Conservation (phyloP, 2,797 vertebrate genomes). For the Crenuchus spilurus region DNA sequence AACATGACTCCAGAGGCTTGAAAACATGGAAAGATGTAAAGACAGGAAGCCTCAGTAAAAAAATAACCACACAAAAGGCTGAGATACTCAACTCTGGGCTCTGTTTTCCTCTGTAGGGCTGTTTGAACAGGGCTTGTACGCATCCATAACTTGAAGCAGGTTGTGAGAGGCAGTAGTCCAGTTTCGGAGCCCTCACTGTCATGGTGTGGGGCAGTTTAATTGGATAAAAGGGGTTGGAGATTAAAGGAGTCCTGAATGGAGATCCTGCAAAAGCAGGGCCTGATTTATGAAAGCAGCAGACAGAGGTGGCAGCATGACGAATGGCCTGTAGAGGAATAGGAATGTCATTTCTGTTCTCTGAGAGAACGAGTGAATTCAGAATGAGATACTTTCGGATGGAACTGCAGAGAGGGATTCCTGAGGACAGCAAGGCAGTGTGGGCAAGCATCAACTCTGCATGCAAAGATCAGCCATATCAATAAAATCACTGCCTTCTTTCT, state of each 20-base stretch:
- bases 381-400: conserved; percentile 9
- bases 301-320: conserved; percentile 57
- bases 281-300: conserved; percentile 56
- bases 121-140: conserved; percentile 18
- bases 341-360: conserved; percentile 40
- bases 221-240: conserved; percentile 53
- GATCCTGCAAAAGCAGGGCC: conserved; percentile 39
- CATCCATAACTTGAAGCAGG: conserved; percentile 53
- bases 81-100: conserved; percentile 16
- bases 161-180: conserved; percentile 44
- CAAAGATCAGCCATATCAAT: no score
- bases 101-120: not conserved
- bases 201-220: conserved; percentile 50
- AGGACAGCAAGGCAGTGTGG: not conserved
- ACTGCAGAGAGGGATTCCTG: not conserved
- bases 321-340: conserved; percentile 47
- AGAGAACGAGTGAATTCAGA: conserved; percentile 18
- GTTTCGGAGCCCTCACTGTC: conserved; percentile 39
- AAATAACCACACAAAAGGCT: conserved; percentile 21
- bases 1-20: conserved; percentile 43
- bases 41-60: conserved; percentile 30
- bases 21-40: conserved; percentile 23
- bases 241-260: conserved; percentile 50
- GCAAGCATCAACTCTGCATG: conserved; percentile 15
- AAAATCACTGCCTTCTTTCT: no score